Evolutionary conservation across 2,888 invertebrate genomes (phyloP), one percentile per base, ranked within the genome.

Genomic region (Lithosia quadra): DNA sequence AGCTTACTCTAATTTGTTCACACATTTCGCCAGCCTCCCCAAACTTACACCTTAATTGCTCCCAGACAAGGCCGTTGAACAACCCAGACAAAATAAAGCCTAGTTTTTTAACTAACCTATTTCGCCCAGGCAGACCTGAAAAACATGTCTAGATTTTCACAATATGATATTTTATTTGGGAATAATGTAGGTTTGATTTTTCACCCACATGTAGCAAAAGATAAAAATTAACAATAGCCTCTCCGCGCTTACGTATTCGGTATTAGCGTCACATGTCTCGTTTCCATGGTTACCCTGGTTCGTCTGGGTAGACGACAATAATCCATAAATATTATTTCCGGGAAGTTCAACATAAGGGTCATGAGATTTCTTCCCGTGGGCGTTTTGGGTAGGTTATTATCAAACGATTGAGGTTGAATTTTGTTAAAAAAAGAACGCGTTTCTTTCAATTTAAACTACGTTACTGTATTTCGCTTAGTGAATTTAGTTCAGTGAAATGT

Each of bases 231-330:
- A 18, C 9, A 61, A 65, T 36, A 39, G 21, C 67, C 68, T 33
- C 65, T 70, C 66, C 39, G 57, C 43, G n/a, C 28, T 68, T 13
- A 7, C 10, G 34, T 36, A 21, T 62, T 58, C 10, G 62, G 34
- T 36, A 21, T 62, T 58, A 11, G 62, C 59, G 63, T 66, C 18
- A 62, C 72, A 71, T 49, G 76, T 79, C 77, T 79, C 77, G 86
- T 85, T 71, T 73, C 62, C 75, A 84, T 79, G 80, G 71, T 65
- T 72, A 82, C 86, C 66, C 69, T 74, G 73, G 68, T 68, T 70
- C 57, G 39, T 36, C 64, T n/a, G 63, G 71, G 63, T 69, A 76
- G 49, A 9, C 9, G 28, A 5, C 9, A 49, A 43, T 43, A 18
- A 43, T 43, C 43, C 43, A 1, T 18, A n/a, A 49, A 18, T 18